Base-by-base conservation (phyloP, 2,797 vertebrate species). In the Poecilia picta region DNA sequence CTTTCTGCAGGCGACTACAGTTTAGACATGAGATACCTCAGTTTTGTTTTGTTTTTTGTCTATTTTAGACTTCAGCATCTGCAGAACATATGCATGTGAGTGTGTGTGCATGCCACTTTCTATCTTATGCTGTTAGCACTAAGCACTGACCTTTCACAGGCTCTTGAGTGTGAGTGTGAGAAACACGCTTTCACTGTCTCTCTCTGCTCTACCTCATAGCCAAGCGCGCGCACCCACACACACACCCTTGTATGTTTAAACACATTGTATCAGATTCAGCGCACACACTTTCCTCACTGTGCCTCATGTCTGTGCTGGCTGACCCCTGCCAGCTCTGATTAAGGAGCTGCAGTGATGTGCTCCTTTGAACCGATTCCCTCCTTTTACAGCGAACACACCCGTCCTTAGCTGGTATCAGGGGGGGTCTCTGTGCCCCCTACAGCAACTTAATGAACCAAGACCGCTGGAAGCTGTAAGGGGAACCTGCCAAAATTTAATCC, bases 261-360 rank as follows among this genome's bases (percentile, higher is more conserved):
- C 45, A 10, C 55, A 68, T 55, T 68, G 72, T 11, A 5, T 53
- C 15, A 2, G 73, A 83, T 64, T 72, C 76, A 70, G 74, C 86
- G 70, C 73, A 79, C 62, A 84, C 77, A 83, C 89, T 80, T 83
- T 88, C 68, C 84, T 82, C 75, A 2, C 78, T 84, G 87, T 90
- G 81, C 91, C 92, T 93, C 85, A 87, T 91, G 90, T 92, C 87
- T 95, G 94, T 95, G 91, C 93, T 92, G 96, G 94, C 96, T 96
- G 96, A 97, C 96, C 96, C 95, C 97, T 97, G 97, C 96, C 96
- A 95, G 92, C 94, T 95, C 95, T 96, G 96, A 97, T 98, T 97
- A 98, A 97, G 97, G 96, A 97, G 97, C 96, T 95, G 96, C 96
- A 96, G 95, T 96, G 97, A 97, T 97, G 96, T 97, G 96, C 95